phyloP scores from a whole-genome alignment of 2,113 vertebrate species.

The Bostrychus sinensis region DNA sequence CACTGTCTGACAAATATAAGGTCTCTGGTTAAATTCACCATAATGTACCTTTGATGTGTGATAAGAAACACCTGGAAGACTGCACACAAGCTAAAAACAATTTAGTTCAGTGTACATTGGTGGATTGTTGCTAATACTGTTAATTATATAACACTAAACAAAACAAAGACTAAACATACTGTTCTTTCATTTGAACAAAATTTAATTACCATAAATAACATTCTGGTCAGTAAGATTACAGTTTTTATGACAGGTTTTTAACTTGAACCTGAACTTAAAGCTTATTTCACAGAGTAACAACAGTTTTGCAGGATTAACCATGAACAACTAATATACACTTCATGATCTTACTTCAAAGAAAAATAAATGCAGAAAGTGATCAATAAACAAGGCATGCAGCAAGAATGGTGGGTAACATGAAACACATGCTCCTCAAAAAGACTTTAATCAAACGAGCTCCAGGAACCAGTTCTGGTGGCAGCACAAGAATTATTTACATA shows the following conservation, averaged over 20 bases:
- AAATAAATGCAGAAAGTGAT: constrained; percentile 42
- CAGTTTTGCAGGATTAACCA: constrained; percentile 46
- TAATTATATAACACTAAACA: neutral
- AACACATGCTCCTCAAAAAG: constrained; percentile 59
- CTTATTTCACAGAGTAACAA: constrained; percentile 17
- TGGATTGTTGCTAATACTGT: neutral
- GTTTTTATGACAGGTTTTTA: neutral
- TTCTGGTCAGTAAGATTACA: neutral
- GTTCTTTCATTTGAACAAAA: neutral
- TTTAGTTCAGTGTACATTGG: neutral
- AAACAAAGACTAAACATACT: neutral
- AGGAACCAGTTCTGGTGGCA: constrained; percentile 22
- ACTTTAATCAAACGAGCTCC: constrained; percentile 42
- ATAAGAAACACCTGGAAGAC: constrained; percentile 67
- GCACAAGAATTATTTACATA: constrained; percentile 57
- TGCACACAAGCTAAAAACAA: constrained; percentile 30
- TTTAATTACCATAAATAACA: constrained; percentile 2
- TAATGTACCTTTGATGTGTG: constrained; percentile 50
- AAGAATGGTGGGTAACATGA: constrained; percentile 62
- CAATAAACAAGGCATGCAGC: constrained; percentile 66
- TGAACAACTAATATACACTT: constrained; percentile 63
- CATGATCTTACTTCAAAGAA: constrained; percentile 36
- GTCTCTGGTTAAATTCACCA: constrained; percentile 46
- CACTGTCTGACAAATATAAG: constrained; percentile 46
- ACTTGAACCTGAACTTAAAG: neutral